Percentiles rank a stretch among this genome's conserved stretches.
phyloP scores from a whole-genome alignment of 2,888 invertebrate genomes.

The Melipona beecheii region DNA sequence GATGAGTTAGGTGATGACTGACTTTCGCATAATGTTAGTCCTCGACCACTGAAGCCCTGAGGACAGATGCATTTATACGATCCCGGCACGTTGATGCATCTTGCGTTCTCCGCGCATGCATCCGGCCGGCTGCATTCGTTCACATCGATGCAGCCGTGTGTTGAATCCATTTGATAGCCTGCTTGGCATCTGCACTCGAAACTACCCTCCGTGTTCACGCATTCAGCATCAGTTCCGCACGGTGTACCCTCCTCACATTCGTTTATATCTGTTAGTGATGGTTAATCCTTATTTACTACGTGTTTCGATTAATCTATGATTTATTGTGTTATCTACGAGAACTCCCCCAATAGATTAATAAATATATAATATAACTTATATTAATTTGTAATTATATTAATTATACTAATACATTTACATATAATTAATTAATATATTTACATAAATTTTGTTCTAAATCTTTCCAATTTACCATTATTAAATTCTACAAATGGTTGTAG shows the following conservation, averaged over 20 bases:
- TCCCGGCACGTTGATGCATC: slow-evolving; percentile 93
- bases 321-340: not conserved
- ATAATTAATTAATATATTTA: not conserved
- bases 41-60: slow-evolving; percentile 90
- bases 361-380: too few species aligned
- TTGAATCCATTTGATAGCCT: slow-evolving; percentile 88
- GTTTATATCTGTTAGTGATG: slow-evolving; percentile 87
- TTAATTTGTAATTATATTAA: too few species aligned
- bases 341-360: too few species aligned
- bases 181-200: slow-evolving; percentile 90
- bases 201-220: slow-evolving; percentile 91
- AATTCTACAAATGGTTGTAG: not conserved
- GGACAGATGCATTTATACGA: slow-evolving; percentile 92
- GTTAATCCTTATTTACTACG: slow-evolving; percentile 55
- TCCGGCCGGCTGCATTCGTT: slow-evolving; percentile 89
- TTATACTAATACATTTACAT: not conserved
- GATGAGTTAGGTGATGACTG: slow-evolving; percentile 82
- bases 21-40: slow-evolving; percentile 91
- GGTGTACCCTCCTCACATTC: slow-evolving; percentile 88
- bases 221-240: slow-evolving; percentile 89
- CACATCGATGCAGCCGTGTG: slow-evolving; percentile 89
- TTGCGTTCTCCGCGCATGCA: slow-evolving; percentile 91
- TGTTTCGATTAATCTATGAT: slow-evolving; percentile 5
- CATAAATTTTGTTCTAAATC: not conserved
- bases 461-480: not conserved